These are phyloP conservation scores for Ylistrum balloti DNA, from an alignment of 1,140 invertebrate genomes.

Conservation along the genomic window DNA sequence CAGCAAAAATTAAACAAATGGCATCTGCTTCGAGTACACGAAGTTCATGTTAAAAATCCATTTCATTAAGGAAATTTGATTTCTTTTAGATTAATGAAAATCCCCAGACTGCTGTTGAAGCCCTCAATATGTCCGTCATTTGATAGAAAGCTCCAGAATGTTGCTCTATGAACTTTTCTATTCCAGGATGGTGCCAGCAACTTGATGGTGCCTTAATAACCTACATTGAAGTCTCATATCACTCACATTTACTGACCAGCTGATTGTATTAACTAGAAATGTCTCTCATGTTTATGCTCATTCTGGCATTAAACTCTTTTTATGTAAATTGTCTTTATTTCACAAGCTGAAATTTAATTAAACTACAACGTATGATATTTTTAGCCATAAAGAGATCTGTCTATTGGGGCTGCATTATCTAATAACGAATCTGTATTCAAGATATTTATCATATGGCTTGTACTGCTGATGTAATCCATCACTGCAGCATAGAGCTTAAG, in stretches of 20 bases:
- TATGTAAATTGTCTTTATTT: background rate
- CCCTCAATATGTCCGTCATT: background rate
- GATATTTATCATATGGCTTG: background rate
- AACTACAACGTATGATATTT: conserved; percentile 3
- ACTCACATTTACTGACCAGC: background rate
- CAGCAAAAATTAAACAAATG: background rate
- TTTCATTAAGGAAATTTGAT: conserved; percentile 5
- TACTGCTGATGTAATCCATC: background rate
- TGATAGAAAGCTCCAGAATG: background rate
- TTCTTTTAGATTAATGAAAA: background rate
- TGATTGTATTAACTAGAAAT: background rate
- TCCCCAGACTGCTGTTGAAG: conserved; percentile 17
- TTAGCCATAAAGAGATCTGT: background rate
- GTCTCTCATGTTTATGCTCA: background rate
- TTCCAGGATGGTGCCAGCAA: background rate
- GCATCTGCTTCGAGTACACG: background rate
- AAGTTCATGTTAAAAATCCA: background rate
- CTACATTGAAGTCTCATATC: background rate
- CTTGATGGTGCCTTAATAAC: conserved; percentile 4
- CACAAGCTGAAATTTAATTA: conserved; percentile 20
- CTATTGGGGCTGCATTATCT: background rate
- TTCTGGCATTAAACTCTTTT: background rate
- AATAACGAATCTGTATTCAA: background rate
- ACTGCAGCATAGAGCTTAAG: too few species aligned
- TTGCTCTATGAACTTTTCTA: background rate